phyloP scores from a whole-genome alignment of 2,797 vertebrate species.

The Psittacula echo region DNA sequence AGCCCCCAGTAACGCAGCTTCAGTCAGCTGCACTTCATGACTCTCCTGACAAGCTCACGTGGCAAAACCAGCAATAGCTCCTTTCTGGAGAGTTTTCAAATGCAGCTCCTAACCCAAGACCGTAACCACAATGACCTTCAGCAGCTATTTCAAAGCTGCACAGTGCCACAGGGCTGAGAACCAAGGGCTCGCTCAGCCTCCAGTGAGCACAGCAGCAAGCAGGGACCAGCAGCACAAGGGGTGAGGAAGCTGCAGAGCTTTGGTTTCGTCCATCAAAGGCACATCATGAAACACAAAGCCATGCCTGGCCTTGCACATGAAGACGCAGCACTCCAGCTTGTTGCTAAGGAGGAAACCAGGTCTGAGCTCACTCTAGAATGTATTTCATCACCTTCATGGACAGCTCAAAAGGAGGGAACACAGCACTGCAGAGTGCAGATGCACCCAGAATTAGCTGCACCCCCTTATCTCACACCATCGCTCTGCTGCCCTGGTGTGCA shows the following conservation, averaged over 20 bases:
- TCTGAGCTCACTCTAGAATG: not conserved
- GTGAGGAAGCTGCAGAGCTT: not conserved
- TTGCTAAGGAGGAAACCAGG: not conserved
- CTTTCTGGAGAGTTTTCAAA: slow-evolving; percentile 15
- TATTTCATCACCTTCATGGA: not conserved
- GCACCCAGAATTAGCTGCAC: not conserved
- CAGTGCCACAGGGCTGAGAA: not conserved
- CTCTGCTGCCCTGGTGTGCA: not conserved
- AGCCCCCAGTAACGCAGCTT: not conserved
- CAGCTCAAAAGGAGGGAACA: not conserved
- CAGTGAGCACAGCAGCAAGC: not conserved
- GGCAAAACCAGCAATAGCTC: not conserved
- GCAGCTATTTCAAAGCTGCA: not conserved
- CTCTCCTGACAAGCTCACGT: slow-evolving; percentile 9
- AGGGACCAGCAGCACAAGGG: not conserved
- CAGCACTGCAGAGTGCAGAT: fast-evolving
- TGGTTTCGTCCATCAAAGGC: not conserved
- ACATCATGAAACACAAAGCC: not conserved
- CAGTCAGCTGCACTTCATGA: slow-evolving; percentile 19
- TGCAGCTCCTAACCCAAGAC: slow-evolving; percentile 6
- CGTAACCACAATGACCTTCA: slow-evolving; percentile 23
- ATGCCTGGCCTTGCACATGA: fast-evolving
- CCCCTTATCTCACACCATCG: not conserved
- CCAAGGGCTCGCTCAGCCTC: fast-evolving
- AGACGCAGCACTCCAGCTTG: not conserved